Percentiles rank a stretch among this genome's conserved stretches.
phyloP scores from a whole-genome alignment of 2,797 vertebrate genomes.

The Mus spretus region DNA sequence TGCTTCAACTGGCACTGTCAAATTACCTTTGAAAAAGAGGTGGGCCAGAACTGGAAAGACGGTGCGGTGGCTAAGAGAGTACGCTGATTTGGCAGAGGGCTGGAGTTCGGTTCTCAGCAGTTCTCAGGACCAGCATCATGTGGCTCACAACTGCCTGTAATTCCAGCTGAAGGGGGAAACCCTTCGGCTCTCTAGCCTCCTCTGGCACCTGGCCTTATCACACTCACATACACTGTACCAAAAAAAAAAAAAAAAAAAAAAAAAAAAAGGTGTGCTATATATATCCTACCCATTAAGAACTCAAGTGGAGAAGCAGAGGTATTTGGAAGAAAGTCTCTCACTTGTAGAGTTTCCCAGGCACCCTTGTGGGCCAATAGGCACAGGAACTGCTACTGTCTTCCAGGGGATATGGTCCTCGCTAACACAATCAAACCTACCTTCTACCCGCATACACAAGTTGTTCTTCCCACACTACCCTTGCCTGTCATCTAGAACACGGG shows the following conservation, averaged over 20 bases:
- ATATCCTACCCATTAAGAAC: not conserved
- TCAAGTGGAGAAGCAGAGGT: not conserved
- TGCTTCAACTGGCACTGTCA: not conserved
- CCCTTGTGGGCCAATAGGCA: not conserved
- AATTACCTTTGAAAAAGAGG: not conserved
- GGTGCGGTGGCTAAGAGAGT: too few relatives aligned
- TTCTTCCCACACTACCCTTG: not conserved
- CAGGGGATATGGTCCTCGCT: not conserved
- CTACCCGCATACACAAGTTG: not conserved
- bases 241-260: not conserved
- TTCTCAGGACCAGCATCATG: not conserved
- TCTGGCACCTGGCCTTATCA: not conserved
- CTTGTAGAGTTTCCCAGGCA: not conserved
- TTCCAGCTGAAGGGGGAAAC: not conserved
- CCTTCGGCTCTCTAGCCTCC: not conserved
- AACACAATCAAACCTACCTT: not conserved
- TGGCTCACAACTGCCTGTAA: not conserved
- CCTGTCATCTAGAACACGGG: not conserved
- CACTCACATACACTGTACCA: not conserved
- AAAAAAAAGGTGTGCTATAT: not conserved
- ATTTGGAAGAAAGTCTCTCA: constrained; percentile 11
- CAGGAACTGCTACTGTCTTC: not conserved
- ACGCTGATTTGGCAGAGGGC: not conserved
- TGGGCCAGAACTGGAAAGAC: not conserved
- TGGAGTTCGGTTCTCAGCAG: not conserved